Conservation (phyloP, 1,140 invertebrate species). For the Drosophila leontia region DNA sequence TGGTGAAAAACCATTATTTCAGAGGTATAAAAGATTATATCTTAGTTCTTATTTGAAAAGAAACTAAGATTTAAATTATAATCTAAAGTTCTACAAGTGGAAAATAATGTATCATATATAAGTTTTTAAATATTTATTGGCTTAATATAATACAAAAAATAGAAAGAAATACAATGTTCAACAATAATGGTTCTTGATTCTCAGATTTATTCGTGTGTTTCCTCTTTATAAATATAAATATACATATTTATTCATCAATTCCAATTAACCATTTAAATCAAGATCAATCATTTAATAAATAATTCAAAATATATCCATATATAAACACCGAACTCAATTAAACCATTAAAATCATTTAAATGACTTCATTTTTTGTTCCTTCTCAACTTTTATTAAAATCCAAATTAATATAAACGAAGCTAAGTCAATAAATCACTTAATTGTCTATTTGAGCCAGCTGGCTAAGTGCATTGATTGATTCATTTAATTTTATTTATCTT, state of each 20-base stretch:
- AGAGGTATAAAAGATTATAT: background rate
- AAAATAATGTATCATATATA: background rate
- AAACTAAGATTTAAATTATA: background rate
- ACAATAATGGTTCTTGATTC: background rate
- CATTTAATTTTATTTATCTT: slow-evolving; percentile 20
- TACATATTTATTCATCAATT: background rate
- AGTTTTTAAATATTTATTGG: background rate
- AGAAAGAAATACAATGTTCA: background rate
- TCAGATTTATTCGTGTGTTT: background rate
- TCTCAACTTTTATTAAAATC: background rate
- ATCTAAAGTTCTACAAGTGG: background rate
- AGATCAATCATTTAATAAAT: too few relatives aligned
- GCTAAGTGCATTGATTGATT: background rate
- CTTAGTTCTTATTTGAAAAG: background rate
- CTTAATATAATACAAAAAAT: background rate
- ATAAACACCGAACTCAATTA: background rate
- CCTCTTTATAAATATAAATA: background rate
- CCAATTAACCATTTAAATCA: background rate
- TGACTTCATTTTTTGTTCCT: background rate
- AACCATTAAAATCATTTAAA: background rate
- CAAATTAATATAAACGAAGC: background rate
- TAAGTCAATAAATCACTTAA: slow-evolving; percentile 15
- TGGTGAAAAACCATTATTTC: background rate
- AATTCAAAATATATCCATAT: too few relatives aligned
- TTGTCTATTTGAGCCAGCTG: background rate